Conservation (phyloP, 2,888 invertebrate genomes). For the Coremacera marginata region DNA sequence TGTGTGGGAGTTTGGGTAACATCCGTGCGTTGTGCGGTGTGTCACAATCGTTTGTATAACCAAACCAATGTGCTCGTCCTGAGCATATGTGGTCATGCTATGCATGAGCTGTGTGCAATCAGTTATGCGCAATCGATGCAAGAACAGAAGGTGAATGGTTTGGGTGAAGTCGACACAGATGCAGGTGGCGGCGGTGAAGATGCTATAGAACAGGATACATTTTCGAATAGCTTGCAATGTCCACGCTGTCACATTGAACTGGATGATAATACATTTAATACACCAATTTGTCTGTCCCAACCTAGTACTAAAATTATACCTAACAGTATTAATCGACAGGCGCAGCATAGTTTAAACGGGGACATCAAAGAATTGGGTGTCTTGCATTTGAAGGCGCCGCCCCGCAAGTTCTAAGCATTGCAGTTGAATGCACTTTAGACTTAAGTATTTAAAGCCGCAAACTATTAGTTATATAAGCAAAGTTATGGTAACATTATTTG, state of each 20-base stretch:
- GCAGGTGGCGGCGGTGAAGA: conserved; percentile 21
- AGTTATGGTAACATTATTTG: neutral
- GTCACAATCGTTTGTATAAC: conserved; percentile 64
- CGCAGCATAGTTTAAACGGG: neutral
- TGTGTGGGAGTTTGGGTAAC: conserved; percentile 67
- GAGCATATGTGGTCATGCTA: conserved; percentile 66
- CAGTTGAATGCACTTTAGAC: no score
- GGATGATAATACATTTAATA: conserved; percentile 47
- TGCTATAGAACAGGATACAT: conserved; percentile 1
- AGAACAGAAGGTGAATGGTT: neutral
- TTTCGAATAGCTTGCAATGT: conserved; percentile 50
- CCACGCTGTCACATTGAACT: conserved; percentile 60
- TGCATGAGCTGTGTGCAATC: conserved; percentile 62
- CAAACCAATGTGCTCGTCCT: conserved; percentile 60
- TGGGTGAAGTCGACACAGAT: neutral
- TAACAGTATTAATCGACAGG: conserved; percentile 48
- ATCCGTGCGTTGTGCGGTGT: conserved; percentile 64
- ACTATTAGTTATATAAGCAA: conserved; percentile 16
- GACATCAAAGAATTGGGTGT: conserved; percentile 54
- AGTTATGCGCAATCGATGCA: conserved; percentile 27
- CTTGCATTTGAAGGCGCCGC: conserved; percentile 66
- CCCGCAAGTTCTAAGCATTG: conserved; percentile 60
- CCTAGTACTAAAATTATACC: conserved; percentile 56
- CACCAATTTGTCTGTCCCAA: conserved; percentile 57
- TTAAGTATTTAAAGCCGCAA: neutral